Base-by-base conservation (phyloP, 2,888 invertebrate genomes). In the Leptinotarsa haldemani region DNA sequence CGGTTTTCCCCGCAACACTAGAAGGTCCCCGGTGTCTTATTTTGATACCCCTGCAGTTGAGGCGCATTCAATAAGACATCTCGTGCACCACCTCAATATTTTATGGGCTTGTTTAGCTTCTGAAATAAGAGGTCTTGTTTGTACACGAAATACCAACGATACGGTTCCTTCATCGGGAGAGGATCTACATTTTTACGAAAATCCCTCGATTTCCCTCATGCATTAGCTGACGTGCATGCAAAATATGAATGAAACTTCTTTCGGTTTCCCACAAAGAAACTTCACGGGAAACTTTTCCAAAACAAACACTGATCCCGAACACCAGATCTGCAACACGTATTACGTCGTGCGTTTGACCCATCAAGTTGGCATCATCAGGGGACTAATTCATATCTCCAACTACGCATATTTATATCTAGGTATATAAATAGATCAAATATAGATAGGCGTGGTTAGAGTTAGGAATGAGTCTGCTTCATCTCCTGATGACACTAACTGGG, bases 1-100 rank as follows among this genome's bases (percentile, higher is more conserved):
- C 82, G 75, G 81, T 83, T 82, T 73, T 75, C 71, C 71, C 76
- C 61, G 72, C 74, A 71, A 71, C 76, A 63, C 66, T 69, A 15
- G 48, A 74, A 50, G 53, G 72, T 78, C 78, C 78, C 78, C 20
- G 65, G 76, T 74, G 78, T 74, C 78, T 78, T 76, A 78, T 78
- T 76, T 71, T 72, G 73, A 70, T 74, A 65, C 73, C 69, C 76
- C 67, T 71, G 70, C 73, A 70, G 64, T 69, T 52, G 66, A 69
- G 22, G 69, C 71, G 70, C 74, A 74, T 74, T 77, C 74, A 75
- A 77, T 77, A 75, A 74, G 68, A 69, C 52, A 56, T 56, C 50
- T 52, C 50, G 50, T 47, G 66, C 61, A 30, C 40, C 61, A 30
- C 12, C 61, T 61, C n/a, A 61, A 61, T 61, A 61, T 61, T 61